Evolutionary conservation across 2,113 vertebrate species (phyloP).

Genomic region (Microtus oregoni): DNA sequence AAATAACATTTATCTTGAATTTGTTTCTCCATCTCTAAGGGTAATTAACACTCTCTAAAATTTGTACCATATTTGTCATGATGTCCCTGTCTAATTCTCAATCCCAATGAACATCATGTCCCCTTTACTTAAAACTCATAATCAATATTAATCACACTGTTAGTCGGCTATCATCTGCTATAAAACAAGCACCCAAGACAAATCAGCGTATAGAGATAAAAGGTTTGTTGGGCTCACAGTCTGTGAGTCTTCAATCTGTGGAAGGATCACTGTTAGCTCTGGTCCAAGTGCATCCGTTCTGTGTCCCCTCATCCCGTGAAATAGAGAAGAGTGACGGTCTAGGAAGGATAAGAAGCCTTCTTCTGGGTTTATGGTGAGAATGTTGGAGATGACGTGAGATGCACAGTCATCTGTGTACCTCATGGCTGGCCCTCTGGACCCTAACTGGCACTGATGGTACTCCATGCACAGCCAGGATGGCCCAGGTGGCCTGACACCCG

Average conservation of each 20-base stretch:
- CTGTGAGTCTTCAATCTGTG: background rate
- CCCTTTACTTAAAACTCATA: background rate
- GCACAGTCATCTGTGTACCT: background rate
- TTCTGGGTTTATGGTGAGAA: background rate
- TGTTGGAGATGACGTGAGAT: background rate
- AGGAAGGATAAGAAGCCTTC: background rate
- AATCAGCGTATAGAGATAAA: background rate
- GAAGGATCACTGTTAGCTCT: background rate
- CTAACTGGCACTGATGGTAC: background rate
- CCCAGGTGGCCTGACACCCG: background rate
- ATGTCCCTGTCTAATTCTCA: background rate
- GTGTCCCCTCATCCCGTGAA: background rate
- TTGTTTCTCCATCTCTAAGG: background rate
- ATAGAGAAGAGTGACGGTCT: background rate
- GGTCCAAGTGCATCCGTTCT: background rate
- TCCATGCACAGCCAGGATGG: background rate
- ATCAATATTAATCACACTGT: background rate
- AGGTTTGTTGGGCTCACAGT: background rate
- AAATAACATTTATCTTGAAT: background rate
- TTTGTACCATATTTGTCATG: background rate
- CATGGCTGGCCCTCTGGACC: background rate
- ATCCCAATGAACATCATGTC: background rate
- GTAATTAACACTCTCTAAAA: background rate
- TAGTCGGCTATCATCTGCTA: too few relatives aligned
- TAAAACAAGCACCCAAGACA: background rate